These are phyloP conservation scores for Thaumetopoea pityocampa DNA, from an alignment of 1,140 invertebrate genomes.

Conservation along the genomic window DNA sequence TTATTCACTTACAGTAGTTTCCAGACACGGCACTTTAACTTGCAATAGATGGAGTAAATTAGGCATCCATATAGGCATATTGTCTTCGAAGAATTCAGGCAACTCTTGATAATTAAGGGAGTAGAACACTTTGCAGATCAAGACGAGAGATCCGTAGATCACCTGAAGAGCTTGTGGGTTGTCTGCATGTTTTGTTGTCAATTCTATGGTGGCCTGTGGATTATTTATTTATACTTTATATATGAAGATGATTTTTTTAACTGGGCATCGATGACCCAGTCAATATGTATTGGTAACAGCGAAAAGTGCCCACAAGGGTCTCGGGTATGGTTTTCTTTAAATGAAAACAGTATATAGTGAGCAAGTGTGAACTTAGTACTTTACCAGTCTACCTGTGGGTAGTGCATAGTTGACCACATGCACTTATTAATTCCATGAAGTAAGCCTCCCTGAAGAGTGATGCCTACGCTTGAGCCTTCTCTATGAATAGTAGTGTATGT, in stretches of 20 bases:
- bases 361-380: no score
- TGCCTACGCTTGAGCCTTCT: no score
- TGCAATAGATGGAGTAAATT: conserved; percentile 90
- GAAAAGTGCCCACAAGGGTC: no score
- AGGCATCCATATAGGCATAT: conserved; percentile 96
- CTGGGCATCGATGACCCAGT: no score
- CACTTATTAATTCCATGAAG: no score
- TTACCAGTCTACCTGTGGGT: no score
- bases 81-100: conserved; percentile 99
- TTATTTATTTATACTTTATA: conserved; percentile 1
- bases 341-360: no score
- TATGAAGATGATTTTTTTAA: not conserved
- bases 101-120: conserved; percentile 97
- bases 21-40: conserved; percentile 84
- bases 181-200: conserved; percentile 85
- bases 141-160: conserved; percentile 91
- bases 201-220: conserved; percentile 87
- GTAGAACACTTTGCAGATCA: conserved; percentile 97
- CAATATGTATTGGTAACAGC: no score
- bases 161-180: conserved; percentile 89
- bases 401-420: no score
- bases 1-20: conserved; percentile 77
- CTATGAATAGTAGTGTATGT: no score
- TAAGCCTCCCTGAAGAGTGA: no score
- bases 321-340: no score